Conservation (phyloP, 1,140 invertebrate species). For the Aplysia californica region DNA sequence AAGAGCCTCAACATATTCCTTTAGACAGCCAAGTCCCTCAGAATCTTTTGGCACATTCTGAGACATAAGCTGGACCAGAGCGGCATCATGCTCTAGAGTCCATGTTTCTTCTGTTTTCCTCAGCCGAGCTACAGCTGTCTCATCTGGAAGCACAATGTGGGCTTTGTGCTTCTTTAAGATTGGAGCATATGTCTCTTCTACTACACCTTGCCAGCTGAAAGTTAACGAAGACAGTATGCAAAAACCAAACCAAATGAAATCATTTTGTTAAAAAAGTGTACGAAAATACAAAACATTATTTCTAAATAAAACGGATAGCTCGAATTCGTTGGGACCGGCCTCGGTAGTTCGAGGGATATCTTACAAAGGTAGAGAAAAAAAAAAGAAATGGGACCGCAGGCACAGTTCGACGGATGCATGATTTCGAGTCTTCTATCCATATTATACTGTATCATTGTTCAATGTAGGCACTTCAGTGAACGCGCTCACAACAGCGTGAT, state of each 20-base stretch:
- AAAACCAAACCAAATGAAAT: slow-evolving; percentile 6
- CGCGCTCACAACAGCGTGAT: too few species aligned
- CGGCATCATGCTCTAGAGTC: slow-evolving; percentile 64
- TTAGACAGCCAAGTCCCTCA: slow-evolving; percentile 59
- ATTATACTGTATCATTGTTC: too few species aligned
- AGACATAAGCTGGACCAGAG: slow-evolving; percentile 62
- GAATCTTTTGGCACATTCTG: slow-evolving; percentile 57
- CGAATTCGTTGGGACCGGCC: too few species aligned
- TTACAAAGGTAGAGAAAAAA: too few species aligned
- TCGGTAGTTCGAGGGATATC: too few species aligned
- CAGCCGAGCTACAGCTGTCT: slow-evolving; percentile 51
- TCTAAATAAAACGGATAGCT: neutral
- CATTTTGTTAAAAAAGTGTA: neutral
- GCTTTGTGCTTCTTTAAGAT: slow-evolving; percentile 43
- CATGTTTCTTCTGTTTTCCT: slow-evolving; percentile 50
- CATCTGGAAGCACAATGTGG: slow-evolving; percentile 42
- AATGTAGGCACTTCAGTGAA: too few species aligned
- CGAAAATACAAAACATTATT: neutral
- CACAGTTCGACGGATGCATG: too few species aligned
- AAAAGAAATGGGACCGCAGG: too few species aligned
- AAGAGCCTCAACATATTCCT: slow-evolving; percentile 63
- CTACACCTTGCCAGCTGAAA: slow-evolving; percentile 59
- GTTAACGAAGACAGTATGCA: slow-evolving; percentile 28
- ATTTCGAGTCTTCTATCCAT: neutral
- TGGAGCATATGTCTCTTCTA: slow-evolving; percentile 52